phyloP scores from a whole-genome alignment of 2,888 invertebrate species.

The Ditula angustiorana region DNA sequence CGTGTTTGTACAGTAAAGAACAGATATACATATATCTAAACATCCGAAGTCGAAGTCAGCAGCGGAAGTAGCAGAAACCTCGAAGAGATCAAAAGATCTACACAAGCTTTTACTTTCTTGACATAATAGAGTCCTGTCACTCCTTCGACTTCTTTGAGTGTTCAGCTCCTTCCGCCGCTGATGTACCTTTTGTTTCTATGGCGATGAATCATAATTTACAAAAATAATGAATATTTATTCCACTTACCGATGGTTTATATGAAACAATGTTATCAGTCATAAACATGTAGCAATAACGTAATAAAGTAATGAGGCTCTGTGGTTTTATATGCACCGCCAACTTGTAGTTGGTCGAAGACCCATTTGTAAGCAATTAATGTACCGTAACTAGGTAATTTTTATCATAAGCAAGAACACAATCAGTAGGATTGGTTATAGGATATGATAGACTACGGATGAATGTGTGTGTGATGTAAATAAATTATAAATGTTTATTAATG shows the following conservation, averaged over 20 bases:
- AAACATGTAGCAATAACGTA: not conserved
- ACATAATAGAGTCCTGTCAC: too few relatives aligned
- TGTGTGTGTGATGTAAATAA: not conserved
- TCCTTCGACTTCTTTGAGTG: too few relatives aligned
- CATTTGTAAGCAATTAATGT: conserved; percentile 22
- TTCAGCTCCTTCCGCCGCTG: too few relatives aligned
- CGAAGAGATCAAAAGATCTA: too few relatives aligned
- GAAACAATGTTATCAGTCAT: not conserved
- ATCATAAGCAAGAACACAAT: conserved; percentile 3
- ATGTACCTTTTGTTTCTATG: too few relatives aligned
- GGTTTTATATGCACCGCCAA: conserved; percentile 5
- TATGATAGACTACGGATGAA: not conserved
- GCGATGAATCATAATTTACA: not conserved
- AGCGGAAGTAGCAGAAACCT: too few relatives aligned
- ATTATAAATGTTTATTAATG: not conserved
- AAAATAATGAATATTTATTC: not conserved
- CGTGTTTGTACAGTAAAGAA: too few relatives aligned
- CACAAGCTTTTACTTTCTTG: too few relatives aligned
- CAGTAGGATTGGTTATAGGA: not conserved
- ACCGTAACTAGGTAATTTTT: conserved; percentile 11
- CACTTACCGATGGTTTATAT: not conserved
- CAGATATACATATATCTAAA: too few relatives aligned
- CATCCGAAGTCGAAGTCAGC: too few relatives aligned
- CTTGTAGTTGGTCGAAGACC: conserved; percentile 9
- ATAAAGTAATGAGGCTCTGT: not conserved